Evolutionary conservation across 2,888 invertebrate genomes (phyloP).

Genomic region (Deilephila elpenor): DNA sequence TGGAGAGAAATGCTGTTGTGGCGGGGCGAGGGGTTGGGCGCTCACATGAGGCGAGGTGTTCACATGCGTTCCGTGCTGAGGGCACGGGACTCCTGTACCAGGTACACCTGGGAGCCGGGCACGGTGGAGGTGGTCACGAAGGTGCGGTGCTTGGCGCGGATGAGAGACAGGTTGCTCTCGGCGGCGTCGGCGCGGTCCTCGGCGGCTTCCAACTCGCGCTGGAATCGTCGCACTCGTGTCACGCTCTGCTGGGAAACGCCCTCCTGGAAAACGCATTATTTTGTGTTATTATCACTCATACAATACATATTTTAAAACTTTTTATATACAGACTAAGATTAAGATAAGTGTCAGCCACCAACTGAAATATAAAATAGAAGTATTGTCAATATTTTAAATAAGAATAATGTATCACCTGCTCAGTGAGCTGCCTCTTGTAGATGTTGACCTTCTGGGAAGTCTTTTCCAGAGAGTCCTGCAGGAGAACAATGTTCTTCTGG

Average conservation of each 20-base stretch:
- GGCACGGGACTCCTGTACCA: constrained; percentile 93
- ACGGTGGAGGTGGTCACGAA: constrained; percentile 97
- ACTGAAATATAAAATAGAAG: background rate
- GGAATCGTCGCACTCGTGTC: constrained; percentile 98
- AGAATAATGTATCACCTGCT: constrained; percentile 87
- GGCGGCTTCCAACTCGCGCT: constrained; percentile 98
- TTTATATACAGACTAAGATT: background rate
- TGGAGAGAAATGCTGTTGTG: constrained; percentile 77
- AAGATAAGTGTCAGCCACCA: constrained; percentile 22
- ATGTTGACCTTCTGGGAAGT: constrained; percentile 93
- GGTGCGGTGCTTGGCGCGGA: constrained; percentile 99
- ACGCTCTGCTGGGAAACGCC: constrained; percentile 96
- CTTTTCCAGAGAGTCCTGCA: constrained; percentile 96
- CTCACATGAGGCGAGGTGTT: constrained; percentile 63
- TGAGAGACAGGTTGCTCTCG: constrained; percentile 96
- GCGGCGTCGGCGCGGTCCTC: constrained; percentile 98
- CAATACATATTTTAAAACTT: background rate
- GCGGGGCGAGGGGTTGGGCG: constrained; percentile 59
- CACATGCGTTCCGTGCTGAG: constrained; percentile 76
- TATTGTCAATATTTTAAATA: background rate
- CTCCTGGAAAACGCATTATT: constrained; percentile 85
- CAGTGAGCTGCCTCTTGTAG: constrained; percentile 97
- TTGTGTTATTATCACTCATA: background rate
- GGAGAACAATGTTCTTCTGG: constrained; percentile 96
- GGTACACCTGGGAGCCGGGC: constrained; percentile 95